Evolutionary conservation across 2,888 invertebrate genomes (phyloP).

Genomic region (Synanthedon formicaeformis): DNA sequence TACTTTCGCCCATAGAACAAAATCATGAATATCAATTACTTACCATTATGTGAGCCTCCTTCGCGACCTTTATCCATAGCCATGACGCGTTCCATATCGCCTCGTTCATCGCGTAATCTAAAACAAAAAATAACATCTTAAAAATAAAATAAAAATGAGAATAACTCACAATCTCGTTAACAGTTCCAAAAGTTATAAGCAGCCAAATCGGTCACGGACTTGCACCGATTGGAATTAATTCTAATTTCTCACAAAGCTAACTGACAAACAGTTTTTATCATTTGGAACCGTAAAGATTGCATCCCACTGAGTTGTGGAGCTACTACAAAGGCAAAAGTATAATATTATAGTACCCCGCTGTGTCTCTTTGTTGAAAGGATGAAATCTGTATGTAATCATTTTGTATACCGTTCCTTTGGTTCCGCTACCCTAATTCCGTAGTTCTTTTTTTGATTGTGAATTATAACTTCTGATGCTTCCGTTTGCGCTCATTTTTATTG

Average conservation of each 20-base stretch:
- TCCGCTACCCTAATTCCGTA: conserved; percentile 63
- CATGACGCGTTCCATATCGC: conserved; percentile 84
- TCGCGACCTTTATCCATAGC: conserved; percentile 87
- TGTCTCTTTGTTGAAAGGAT: conserved; percentile 60
- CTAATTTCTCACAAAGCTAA: conserved; percentile 41
- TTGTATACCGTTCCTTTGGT: conserved; percentile 55
- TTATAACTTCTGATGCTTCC: conserved; percentile 62
- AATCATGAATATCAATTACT: conserved; percentile 26
- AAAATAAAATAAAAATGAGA: conserved; percentile 3
- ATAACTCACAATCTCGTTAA: conserved; percentile 45
- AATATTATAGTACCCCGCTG: conserved; percentile 68
- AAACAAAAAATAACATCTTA: conserved; percentile 46
- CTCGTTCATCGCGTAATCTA: conserved; percentile 90
- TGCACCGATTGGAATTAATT: conserved; percentile 40
- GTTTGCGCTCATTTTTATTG: conserved; percentile 52
- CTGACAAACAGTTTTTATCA: conserved; percentile 68
- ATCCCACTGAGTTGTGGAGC: conserved; percentile 59
- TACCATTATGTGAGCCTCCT: conserved; percentile 86
- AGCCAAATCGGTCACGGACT: conserved; percentile 46
- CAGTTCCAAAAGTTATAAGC: conserved; percentile 25
- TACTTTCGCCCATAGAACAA: conserved; percentile 3
- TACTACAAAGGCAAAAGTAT: conserved; percentile 65
- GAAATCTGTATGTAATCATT: conserved; percentile 66
- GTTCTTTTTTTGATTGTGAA: conserved; percentile 62
- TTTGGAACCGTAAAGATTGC: conserved; percentile 68